These are phyloP conservation scores for Syngnathus acus DNA, from an alignment of 2,797 vertebrate genomes.

Conservation along the genomic window DNA sequence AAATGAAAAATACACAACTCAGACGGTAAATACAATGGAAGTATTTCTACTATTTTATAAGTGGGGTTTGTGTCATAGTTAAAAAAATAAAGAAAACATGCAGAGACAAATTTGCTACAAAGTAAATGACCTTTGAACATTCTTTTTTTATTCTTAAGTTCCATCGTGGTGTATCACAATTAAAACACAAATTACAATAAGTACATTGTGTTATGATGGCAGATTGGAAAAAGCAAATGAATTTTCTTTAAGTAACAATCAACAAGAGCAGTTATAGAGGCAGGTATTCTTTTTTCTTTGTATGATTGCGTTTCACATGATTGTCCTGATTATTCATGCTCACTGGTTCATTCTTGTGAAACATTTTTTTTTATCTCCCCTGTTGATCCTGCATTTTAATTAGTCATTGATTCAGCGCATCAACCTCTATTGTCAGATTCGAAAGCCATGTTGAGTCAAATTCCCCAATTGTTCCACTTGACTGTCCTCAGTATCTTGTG, in stretches of 20 bases:
- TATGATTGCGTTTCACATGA: neutral
- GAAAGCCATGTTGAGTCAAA: constrained; percentile 33
- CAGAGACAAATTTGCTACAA: too few relatives aligned
- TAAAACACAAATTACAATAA: neutral
- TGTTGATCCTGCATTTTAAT: constrained; percentile 21
- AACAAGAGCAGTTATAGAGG: neutral
- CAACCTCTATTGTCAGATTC: constrained; percentile 22
- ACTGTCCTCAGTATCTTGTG: neutral
- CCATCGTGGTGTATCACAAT: neutral
- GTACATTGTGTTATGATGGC: neutral
- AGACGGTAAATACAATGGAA: too few relatives aligned
- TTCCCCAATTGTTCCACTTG: constrained; percentile 11
- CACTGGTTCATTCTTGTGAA: neutral
- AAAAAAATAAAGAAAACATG: too few relatives aligned
- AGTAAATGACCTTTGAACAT: too few relatives aligned
- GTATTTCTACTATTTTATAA: too few relatives aligned
- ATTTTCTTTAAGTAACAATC: neutral
- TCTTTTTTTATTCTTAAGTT: too few relatives aligned
- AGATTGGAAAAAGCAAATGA: neutral
- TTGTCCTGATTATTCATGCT: neutral
- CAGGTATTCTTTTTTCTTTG: neutral
- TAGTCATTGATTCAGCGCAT: constrained; percentile 27
- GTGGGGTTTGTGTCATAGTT: too few relatives aligned
- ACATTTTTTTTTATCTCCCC: neutral
- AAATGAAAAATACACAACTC: too few relatives aligned